Evolutionary conservation across 2,888 invertebrate genomes (phyloP).

Genomic region (Caenorhabditis wallacei): DNA sequence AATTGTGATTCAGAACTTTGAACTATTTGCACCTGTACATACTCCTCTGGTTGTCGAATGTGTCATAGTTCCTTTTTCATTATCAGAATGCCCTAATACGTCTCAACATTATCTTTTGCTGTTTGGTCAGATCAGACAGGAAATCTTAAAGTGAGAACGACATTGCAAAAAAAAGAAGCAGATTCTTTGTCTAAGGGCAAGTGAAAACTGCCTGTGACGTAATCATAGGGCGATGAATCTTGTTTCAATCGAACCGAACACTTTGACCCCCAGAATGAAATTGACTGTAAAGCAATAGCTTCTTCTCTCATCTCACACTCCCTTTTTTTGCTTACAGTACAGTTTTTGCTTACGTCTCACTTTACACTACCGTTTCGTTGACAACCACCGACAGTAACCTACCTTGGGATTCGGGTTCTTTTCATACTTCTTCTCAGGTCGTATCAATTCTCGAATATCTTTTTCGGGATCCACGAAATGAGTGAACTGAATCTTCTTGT

Average conservation of each 20-base stretch:
- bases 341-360: not conserved
- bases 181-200: slow-evolving; percentile 36
- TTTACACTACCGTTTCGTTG: slow-evolving; percentile 20
- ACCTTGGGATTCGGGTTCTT: slow-evolving; percentile 64
- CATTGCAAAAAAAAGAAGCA: slow-evolving; percentile 31
- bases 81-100: not conserved
- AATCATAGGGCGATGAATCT: slow-evolving; percentile 32
- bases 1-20: not conserved
- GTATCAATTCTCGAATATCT: slow-evolving; percentile 63
- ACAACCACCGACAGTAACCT: slow-evolving; percentile 19
- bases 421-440: slow-evolving; percentile 65
- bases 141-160: slow-evolving; percentile 6
- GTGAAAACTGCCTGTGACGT: slow-evolving; percentile 36
- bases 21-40: not conserved
- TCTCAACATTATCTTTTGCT: slow-evolving; percentile 15
- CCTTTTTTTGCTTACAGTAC: not conserved
- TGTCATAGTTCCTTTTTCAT: slow-evolving; percentile 6
- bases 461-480: slow-evolving; percentile 62
- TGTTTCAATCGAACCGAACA: slow-evolving; percentile 40
- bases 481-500: slow-evolving; percentile 51
- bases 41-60: not conserved
- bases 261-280: slow-evolving; percentile 42
- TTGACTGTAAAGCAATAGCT: slow-evolving; percentile 41
- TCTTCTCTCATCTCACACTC: not conserved
- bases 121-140: slow-evolving; percentile 14